Evolutionary conservation across 2,797 vertebrate species (phyloP), one percentile per base, ranked within the genome.

Genomic region (Huso huso): DNA sequence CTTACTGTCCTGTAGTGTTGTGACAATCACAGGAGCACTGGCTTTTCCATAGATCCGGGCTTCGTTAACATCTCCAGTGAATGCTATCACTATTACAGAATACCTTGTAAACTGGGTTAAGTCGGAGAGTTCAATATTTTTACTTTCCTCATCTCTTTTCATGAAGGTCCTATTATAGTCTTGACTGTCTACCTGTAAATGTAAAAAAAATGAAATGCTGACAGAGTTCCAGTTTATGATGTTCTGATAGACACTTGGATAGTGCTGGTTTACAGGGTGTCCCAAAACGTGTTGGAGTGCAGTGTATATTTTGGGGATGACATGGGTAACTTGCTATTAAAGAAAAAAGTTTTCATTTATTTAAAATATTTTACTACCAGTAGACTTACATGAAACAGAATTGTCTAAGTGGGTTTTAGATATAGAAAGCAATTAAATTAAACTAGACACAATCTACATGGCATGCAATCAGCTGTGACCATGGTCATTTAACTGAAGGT

Each of bases 1-100:
- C 86, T 78, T 83, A 98, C 97, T 91, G 75, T 93, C 89, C 82
- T 98, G 95, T 73, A 93, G 84, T 49, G 96, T 99, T 63, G 87
- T 90, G 77, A 93, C 79, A 69, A 86, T 77, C 23, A 88, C 61
- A 8, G 88, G 83, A 18, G 86, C 74, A 10, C 91, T 88, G 55
- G 92, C 79, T 69, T 92, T 93, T 67, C 96, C 97, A 64, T 94
- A 86, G n/a, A 62, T 68, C n/a, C 78, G 66, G 0, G 90, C 93
- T 0, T 80, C 71, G 68, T 86, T 86, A 66, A 89, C 11, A 6
- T 89, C 80, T 23, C 93, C 94, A 0, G 91, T 96, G 78, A 96
- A 98, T 49, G 93, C 95, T 0, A 81, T 91, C 75, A 98, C 77
- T 10, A 87, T 86, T 69, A 99, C 90, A 6, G 81, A 88, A 80